A percentile compares a stretch with the other conserved stretches of the same genome.
phyloP scores from a whole-genome alignment of 2,797 vertebrate species.

The Streptopelia turtur region DNA sequence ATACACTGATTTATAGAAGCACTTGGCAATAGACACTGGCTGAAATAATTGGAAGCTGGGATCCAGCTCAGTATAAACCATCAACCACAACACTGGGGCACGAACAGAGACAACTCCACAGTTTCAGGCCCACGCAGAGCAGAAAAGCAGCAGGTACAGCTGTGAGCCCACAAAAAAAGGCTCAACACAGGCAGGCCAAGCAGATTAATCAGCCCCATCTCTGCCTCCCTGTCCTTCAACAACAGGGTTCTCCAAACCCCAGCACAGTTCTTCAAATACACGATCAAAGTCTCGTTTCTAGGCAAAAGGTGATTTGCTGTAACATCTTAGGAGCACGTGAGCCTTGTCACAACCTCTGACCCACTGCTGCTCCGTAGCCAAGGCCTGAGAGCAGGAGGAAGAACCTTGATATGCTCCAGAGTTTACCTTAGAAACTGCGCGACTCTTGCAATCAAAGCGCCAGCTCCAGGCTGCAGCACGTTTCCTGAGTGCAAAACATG shows the following conservation, averaged over 20 bases:
- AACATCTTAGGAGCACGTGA: rapidly evolving
- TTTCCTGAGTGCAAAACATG: conserved; percentile 83
- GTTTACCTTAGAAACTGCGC: conserved; percentile 92
- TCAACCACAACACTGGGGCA: rapidly evolving
- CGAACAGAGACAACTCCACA: background rate
- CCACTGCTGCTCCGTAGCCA: background rate
- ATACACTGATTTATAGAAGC: background rate
- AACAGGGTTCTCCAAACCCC: rapidly evolving
- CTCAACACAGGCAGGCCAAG: background rate
- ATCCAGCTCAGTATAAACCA: background rate
- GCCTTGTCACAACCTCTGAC: background rate
- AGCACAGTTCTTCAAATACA: rapidly evolving
- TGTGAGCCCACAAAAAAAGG: background rate
- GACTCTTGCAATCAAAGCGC: conserved; percentile 85
- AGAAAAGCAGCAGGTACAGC: background rate
- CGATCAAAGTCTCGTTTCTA: background rate
- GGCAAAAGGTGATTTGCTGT: background rate
- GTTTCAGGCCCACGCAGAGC: background rate
- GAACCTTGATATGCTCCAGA: background rate
- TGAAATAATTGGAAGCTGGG: background rate
- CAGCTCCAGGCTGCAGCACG: conserved; percentile 93
- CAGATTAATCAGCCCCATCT: background rate
- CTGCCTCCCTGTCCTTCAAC: background rate
- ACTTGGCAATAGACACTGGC: background rate
- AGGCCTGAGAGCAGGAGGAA: background rate